Base-by-base conservation (phyloP, 2,888 invertebrate genomes). In the Micoletzkya japonica region DNA sequence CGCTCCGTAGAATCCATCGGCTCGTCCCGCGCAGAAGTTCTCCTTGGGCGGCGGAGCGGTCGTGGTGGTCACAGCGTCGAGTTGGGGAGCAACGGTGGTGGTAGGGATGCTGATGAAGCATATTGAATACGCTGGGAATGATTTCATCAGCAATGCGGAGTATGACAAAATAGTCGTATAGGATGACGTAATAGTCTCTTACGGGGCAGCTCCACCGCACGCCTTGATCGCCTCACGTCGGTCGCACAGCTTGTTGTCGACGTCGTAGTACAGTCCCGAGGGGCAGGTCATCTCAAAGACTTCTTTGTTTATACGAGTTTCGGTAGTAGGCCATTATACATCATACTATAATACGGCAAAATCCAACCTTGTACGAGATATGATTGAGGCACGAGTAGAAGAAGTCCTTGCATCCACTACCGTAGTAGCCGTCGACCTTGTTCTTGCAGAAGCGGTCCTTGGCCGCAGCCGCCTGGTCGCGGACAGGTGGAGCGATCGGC, bases 121-220 rank as follows among this genome's bases (percentile, higher is more conserved):
- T n/a, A n/a, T n/a, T n/a, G n/a, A n/a, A n/a, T n/a, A n/a, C n/a
- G n/a, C n/a, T n/a, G n/a, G n/a, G n/a, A n/a, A n/a, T n/a, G n/a
- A n/a, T n/a, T n/a, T n/a, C n/a, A n/a, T n/a, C n/a, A n/a, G n/a
- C n/a, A n/a, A n/a, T n/a, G n/a, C n/a, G n/a, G n/a, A n/a, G n/a
- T n/a, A n/a, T n/a, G n/a, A n/a, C n/a, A n/a, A n/a, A n/a, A n/a
- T n/a, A n/a, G n/a, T n/a, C n/a, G n/a, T n/a, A n/a, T n/a, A n/a
- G n/a, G n/a, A n/a, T n/a, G n/a, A n/a, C n/a, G n/a, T n/a, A n/a
- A n/a, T n/a, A n/a, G n/a, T n/a, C n/a, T n/a, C n/a, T n/a, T n/a
- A n/a, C n/a, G n/a, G n/a, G n/a, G n/a, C n/a, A n/a, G n/a, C n/a
- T 66, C 75, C 76, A 28, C 77, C 76, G 39, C 76, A 76, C 0